Base-by-base conservation (phyloP, 2,888 invertebrate genomes). In the Chrysopilus asiliformis region DNA sequence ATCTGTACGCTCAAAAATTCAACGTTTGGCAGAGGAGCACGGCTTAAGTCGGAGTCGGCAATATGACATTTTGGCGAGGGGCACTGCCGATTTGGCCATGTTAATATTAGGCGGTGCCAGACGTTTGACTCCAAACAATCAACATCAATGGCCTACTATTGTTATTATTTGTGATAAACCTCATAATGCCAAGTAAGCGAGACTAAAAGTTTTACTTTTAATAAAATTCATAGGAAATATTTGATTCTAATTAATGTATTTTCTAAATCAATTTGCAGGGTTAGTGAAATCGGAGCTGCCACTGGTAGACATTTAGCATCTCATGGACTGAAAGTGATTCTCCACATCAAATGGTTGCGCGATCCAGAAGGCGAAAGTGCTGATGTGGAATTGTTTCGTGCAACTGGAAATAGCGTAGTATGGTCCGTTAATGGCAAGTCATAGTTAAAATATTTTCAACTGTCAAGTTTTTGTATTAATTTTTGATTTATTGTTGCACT, bases 121-220 rank as follows among this genome's bases (percentile, higher is more conserved):
- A 50, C 69, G 89, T 36, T 67, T 90, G 38, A 85, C 82, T 55
- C 80, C 87, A 30, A 76, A 80, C 51, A 91, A 91, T 63, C 77
- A 78, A 43, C 91, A 91, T 65, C 91, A 91, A 65, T 73, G 77
- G 70, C 90, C 90, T 36, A 73, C 73, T 31, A 83, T 85, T 32
- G 80, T 79, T 37, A 75, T 82, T 42, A 67, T 89, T 40, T 76
- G 76, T 50, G 76, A 75, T 47, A 76, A 76, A 32, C 70, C 79
- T 19, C 78, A 82, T 59, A 67, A 69, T 53, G 55, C 48, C 44
- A 52, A 51, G 52, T 49, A 44, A 42, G 28, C 34, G 15, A 33
- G 32, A 20, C 13, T 25, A 26, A 15, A 17, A 6, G 9, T 8
- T 3, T n/a, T 18, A 17, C 27, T 19, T 13, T 10, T 19, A 10